Conservation (phyloP, 2,797 vertebrate species). For the Psittacula derbiana region DNA sequence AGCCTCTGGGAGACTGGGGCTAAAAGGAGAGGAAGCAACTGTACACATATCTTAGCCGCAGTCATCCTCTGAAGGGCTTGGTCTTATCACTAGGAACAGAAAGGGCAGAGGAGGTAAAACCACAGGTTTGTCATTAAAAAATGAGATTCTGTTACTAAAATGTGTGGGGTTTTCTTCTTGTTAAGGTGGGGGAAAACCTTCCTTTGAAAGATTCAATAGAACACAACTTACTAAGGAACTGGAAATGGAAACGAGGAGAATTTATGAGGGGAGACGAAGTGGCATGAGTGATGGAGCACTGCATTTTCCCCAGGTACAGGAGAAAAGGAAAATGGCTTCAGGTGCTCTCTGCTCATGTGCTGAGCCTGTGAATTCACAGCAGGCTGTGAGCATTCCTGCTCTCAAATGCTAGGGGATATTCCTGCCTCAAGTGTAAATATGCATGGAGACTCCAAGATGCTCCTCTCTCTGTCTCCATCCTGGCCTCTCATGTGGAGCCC, state of each 20-base stretch:
- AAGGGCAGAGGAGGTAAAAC: neutral
- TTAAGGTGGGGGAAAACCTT: neutral
- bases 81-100: neutral
- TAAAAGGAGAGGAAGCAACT: neutral
- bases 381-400: fast-evolving
- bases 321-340: neutral
- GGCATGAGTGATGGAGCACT: neutral
- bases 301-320: neutral
- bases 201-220: neutral
- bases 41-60: neutral
- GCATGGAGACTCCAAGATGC: neutral
- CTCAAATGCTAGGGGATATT: neutral
- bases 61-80: neutral
- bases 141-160: neutral
- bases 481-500: neutral
- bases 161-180: neutral
- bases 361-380: neutral
- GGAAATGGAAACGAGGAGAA: neutral
- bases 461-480: neutral
- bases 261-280: neutral
- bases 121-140: neutral
- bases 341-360: neutral
- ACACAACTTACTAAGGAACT: neutral
- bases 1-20: neutral
- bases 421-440: neutral